Conservation (phyloP, 1,140 invertebrate species). For the Sitobion miscanthi region DNA sequence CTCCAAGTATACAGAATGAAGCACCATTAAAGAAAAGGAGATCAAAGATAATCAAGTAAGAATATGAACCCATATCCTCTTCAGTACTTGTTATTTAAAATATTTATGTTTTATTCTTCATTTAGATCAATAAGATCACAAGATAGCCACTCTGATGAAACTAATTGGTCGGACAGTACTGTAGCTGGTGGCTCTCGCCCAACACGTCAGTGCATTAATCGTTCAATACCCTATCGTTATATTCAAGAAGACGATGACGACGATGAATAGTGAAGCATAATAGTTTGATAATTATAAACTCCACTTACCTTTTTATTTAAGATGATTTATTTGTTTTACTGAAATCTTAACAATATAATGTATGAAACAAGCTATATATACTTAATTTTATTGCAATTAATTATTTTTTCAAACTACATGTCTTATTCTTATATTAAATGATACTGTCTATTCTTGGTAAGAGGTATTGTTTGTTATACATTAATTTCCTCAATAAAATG, state of each 20-base stretch:
- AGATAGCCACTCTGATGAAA: slow-evolving; percentile 56
- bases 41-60: slow-evolving; percentile 53
- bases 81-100: neutral
- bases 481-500: neutral
- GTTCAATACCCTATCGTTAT: slow-evolving; percentile 60
- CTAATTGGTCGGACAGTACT: slow-evolving; percentile 49
- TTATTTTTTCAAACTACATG: too few species aligned
- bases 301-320: neutral
- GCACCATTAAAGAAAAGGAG: slow-evolving; percentile 34
- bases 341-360: neutral
- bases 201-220: slow-evolving; percentile 60
- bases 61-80: neutral
- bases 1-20: slow-evolving; percentile 21
- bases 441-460: neutral
- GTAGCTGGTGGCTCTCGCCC: slow-evolving; percentile 58
- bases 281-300: neutral
- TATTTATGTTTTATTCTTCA: neutral
- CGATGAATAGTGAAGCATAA: slow-evolving; percentile 52
- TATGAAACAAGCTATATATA: neutral
- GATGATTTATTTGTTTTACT: neutral
- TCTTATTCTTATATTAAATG: neutral
- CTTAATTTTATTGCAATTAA: neutral
- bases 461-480: neutral
- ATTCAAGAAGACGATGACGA: slow-evolving; percentile 61
- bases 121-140: neutral